A percentile compares a stretch with the other conserved stretches of the same genome.
phyloP scores from a whole-genome alignment of 35 echinoderm and acorn worm species.

The Patiria miniata region DNA sequence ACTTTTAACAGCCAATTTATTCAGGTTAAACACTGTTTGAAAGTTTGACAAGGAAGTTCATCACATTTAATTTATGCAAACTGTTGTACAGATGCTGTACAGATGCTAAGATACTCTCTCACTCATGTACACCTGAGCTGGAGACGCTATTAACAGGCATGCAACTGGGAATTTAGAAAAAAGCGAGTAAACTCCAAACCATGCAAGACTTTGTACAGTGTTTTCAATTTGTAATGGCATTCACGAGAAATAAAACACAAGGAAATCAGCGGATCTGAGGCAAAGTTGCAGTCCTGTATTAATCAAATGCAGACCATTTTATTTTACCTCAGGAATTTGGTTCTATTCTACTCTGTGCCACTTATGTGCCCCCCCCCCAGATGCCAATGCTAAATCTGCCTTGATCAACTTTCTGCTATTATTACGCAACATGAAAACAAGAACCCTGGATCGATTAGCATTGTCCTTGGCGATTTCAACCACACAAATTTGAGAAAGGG shows the following conservation, averaged over 20 bases:
- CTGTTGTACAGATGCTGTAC: constrained; percentile 29
- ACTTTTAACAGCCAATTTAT: too few species aligned
- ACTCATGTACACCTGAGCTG: neutral
- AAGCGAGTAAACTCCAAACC: too few species aligned
- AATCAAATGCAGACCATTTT: constrained; percentile 36
- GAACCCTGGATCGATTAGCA: neutral
- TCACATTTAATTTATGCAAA: too few species aligned
- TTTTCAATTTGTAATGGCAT: too few species aligned
- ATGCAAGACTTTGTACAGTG: too few species aligned
- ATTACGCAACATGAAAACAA: constrained; percentile 24
- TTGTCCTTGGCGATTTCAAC: constrained; percentile 35
- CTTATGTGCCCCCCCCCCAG: constrained; percentile 30
- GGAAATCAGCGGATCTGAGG: too few species aligned
- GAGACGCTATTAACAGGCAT: too few species aligned
- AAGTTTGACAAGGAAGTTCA: too few species aligned
- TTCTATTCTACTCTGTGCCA: neutral
- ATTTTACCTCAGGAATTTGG: constrained; percentile 26
- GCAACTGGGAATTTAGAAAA: too few species aligned
- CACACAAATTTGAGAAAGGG: constrained; percentile 25
- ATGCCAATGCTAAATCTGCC: constrained; percentile 13
- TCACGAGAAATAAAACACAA: too few species aligned
- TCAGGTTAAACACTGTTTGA: too few species aligned
- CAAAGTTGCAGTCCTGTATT: too few species aligned
- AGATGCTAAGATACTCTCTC: constrained; percentile 10
- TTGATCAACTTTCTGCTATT: neutral